Evolutionary conservation across 2,888 invertebrate genomes (phyloP), one percentile per base, ranked within the genome.

Genomic region (Zele albiditarsus): DNA sequence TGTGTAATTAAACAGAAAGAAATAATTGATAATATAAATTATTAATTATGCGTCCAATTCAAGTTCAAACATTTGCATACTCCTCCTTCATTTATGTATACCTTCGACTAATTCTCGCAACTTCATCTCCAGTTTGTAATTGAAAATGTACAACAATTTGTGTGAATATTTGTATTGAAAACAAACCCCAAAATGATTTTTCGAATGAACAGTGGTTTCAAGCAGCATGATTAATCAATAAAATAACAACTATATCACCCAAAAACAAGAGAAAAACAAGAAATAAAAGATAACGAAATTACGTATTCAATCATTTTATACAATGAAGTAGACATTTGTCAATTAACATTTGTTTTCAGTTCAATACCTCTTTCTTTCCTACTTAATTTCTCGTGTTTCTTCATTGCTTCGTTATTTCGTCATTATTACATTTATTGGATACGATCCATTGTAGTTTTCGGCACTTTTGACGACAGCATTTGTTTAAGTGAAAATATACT

Each of bases 401-500:
- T 6, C 63, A 63, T 38, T 28, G 27, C 25, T 60, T 25, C 28
- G 16, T 62, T 28, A 28, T 28, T 62, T 25, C n/a, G 28, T 27
- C 12, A 53, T 20, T 20, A 53, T 62, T 3, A 38, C 38, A 6
- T 31, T 63, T n/a, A 38, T 38, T 63, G 28, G 3, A 63, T 38
- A 23, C 62, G 68, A 25, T 25, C 14, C 0, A 68, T n/a, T 25
- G 31, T 66, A 12, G 66, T 76, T 3, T 83, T 82, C 10, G 83
- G 81, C 33, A 83, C 81, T 14, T 84, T 80, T 2, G 84, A 82
- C 10, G 84, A 79, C 28, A 85, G 78, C 88, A 88, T 85, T 71
- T 88, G 87, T 23, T 82, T 84, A 57, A 88, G 77, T n/a, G 88
- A 87, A 74, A 88, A 88, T 80, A 88, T 81, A 71, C 87, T 87